Evolutionary conservation across 2,113 vertebrate species (phyloP), one percentile per base, ranked within the genome.

Genomic region (Collichthys lucidus): DNA sequence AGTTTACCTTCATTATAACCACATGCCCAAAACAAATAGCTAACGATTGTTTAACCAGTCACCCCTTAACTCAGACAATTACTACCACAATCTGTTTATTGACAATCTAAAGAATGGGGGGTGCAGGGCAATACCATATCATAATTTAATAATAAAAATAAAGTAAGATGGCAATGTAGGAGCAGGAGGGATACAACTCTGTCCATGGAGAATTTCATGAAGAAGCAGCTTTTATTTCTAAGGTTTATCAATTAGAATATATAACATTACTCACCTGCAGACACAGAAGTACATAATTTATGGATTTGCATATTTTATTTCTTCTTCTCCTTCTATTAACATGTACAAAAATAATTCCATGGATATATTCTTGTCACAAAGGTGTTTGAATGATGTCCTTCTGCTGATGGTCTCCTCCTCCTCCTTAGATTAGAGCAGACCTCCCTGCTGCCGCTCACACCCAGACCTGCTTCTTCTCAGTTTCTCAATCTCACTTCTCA

Each of bases 401-500:
- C 73, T 81, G 67, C 50, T 52, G 53, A 70, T 19, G 56, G 53
- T 77, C 53, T 64, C 1, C 56, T 31, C 67, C 0, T 78, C n/a
- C 53, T 56, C 69, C 79, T 57, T 74, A 86, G 86, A 89, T 90
- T 89, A 88, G 67, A 80, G 67, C 64, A 77, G 86, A 91, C 92
- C 88, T 88, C 89, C 91, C 74, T 81, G 89, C 60, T 44, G 66
- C 83, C 12, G 49, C 80, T 92, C 79, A 80, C 83, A 92, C 84
- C 85, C 83, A 86, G 86, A 84, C 89, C 93, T 94, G 92, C 85
- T 92, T 94, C 84, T 91, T 89, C 85, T 91, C 89, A 93, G 82
- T 77, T 74, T 82, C 81, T 86, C 68, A 24, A 40, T 78, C 82
- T 83, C 65, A 44, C 5, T 82, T 71, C 74, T 85, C 69, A 66